Base-by-base conservation (phyloP, 2,888 invertebrate genomes). In the Tineola bisselliella region DNA sequence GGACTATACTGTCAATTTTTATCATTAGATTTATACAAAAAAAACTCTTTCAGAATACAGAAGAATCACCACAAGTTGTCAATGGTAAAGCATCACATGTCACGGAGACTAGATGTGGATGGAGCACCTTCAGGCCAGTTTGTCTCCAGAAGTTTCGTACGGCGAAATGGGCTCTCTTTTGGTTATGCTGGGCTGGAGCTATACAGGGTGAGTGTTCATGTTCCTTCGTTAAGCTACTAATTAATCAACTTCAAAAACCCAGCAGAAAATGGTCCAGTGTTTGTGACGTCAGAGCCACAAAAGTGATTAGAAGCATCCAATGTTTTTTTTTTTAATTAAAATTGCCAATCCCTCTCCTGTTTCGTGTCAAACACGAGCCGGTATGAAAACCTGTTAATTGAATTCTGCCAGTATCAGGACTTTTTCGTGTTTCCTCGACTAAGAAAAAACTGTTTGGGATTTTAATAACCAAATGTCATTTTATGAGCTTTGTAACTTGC, bases 121-220 rank as follows among this genome's bases (percentile, higher is more conserved):
- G 93, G 92, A 88, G 90, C 5, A 78, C 87, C 68, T 87, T 91
- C 70, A 81, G 89, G 60, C 93, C 93, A 0, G 69, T 75, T 44
- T 90, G 88, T 77, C 84, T 93, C 64, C 93, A 93, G 79, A 75
- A 88, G 61, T 93, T 93, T 79, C 87, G 92, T 15, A 91, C 90
- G 0, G 90, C 94, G 13, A 92, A 92, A 72, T 94, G 94, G 92
- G 92, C 93, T 18, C 88, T 94, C 4, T 92, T 94, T 78, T 94
- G 92, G 90, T 81, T 94, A 0, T 94, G 94, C 74, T 92, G 92
- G 91, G 93, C 92, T 5, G 93, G 92, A 0, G 92, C 92, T 44
- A 88, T 94, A 70, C 94, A 94, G 88, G 93, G 93, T 92, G 71
- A 73, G 80, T 67, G 1, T 18, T 18, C 48, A 18, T 5, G 13